phyloP scores from a whole-genome alignment of 2,113 vertebrate species.

The Tamias sibiricus region DNA sequence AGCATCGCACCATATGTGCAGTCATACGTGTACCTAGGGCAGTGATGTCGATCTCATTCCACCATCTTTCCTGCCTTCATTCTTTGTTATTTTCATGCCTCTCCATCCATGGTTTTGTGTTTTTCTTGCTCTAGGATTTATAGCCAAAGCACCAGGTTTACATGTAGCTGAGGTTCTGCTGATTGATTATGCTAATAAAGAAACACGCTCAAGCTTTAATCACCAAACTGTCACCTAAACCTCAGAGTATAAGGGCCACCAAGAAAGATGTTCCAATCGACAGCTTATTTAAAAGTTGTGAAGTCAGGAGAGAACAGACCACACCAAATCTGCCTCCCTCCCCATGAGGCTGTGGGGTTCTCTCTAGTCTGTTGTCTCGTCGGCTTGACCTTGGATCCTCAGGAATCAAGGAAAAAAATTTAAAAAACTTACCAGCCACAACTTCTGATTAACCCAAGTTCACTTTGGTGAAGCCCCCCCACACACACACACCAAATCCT shows the following conservation, averaged over 20 bases:
- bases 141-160: neutral
- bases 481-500: slow-evolving; percentile 69
- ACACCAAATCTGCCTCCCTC: neutral
- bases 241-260: slow-evolving; percentile 49
- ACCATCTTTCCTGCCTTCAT: too few relatives aligned
- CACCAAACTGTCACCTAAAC: slow-evolving; percentile 55
- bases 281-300: neutral
- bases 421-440: slow-evolving; percentile 1
- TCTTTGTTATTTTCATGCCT: slow-evolving; percentile 69
- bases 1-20: too few relatives aligned
- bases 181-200: slow-evolving; percentile 55
- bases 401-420: neutral
- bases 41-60: too few relatives aligned
- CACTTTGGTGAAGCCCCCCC: slow-evolving; percentile 70
- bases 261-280: slow-evolving; percentile 52
- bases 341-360: neutral
- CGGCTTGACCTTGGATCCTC: neutral
- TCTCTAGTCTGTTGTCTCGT: neutral
- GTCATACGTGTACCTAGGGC: too few relatives aligned
- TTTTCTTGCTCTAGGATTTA: slow-evolving; percentile 69
- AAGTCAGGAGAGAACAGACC: neutral
- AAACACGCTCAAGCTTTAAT: slow-evolving; percentile 76
- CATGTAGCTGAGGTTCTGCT: slow-evolving; percentile 57
- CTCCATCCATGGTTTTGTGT: slow-evolving; percentile 71
- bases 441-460: slow-evolving; percentile 62